These are phyloP conservation scores for Lophius americanus DNA, from an alignment of 2,797 vertebrate genomes.

Conservation along the genomic window DNA sequence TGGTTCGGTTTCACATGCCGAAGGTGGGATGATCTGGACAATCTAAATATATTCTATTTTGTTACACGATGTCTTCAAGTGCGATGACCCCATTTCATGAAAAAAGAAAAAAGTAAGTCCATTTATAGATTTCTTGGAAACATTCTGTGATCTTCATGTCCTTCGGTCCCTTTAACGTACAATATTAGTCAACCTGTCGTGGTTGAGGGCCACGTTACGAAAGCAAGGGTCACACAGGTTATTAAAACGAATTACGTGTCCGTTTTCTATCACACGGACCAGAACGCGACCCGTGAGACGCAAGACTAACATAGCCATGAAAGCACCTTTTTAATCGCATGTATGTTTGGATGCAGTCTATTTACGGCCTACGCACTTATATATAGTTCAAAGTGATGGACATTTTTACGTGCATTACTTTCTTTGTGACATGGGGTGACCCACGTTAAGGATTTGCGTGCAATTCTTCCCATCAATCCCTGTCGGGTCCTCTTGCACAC, in stretches of 20 bases:
- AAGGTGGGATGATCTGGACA: conserved; percentile 63
- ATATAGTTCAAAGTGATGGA: conserved; percentile 73
- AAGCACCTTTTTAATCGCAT: conserved; percentile 1
- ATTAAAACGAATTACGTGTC: not conserved
- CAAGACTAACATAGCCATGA: not conserved
- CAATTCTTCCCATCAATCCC: conserved; percentile 79
- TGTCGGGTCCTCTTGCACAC: conserved; percentile 75
- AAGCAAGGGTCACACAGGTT: not conserved
- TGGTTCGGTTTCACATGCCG: conserved; percentile 59
- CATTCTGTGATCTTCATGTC: conserved; percentile 41
- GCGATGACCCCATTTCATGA: conserved; percentile 76
- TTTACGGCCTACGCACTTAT: conserved; percentile 55
- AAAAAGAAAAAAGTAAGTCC: conserved; percentile 65
- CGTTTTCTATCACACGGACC: not conserved
- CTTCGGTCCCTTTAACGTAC: conserved; percentile 52
- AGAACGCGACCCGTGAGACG: not conserved
- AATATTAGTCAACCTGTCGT: conserved; percentile 14
- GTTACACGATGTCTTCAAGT: conserved; percentile 65
- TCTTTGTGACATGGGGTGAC: conserved; percentile 81
- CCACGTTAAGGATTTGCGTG: conserved; percentile 81
- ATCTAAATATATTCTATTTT: conserved; percentile 72
- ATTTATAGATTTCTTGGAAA: conserved; percentile 73
- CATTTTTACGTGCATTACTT: conserved; percentile 73
- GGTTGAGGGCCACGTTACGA: too few species aligned
- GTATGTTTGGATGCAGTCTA: conserved; percentile 42